Evolutionary conservation across 2,888 invertebrate species (phyloP), one percentile per base, ranked within the genome.

Genomic region (Proisotoma minuta): DNA sequence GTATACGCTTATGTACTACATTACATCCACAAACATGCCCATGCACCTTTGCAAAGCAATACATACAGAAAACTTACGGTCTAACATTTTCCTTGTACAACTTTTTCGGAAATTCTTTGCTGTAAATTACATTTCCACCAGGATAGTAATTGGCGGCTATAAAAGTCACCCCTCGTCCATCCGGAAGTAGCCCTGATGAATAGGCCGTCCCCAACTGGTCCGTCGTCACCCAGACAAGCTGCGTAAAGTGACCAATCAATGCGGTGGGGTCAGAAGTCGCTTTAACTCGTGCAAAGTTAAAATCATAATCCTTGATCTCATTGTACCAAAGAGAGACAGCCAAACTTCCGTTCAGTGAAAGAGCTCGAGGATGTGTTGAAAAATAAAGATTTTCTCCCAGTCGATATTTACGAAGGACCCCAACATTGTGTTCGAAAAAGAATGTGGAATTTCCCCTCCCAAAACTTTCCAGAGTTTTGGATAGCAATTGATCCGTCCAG

Each of bases 241-340:
- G 64, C 3, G 68, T 62, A 28, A 69, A 65, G 12, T 52, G 59
- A 23, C 62, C 68, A 34, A 68, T 65, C 48, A 56, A 39, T 12
- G 62, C 58, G 12, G 56, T 50, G 0, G 61, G 61, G 28, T 61
- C 20, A 15, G 65, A 65, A 26, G 63, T 63, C 1, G 34, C 4
- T 47, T 61, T 66, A 18, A 57, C 49, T 12, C 5, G n/a, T 0
- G 62, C 66, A 1, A 43, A 59, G 1, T 23, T 3, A 52, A 69
- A 71, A 48, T 71, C 61, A 20, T 69, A 71, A 23, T 69, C 69
- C 26, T 68, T 65, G 12, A 71, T 62, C 60, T 71, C 71, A 52
- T 69, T 62, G 28, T 71, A 71, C 69, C 69, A 71, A 1, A 64
- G 26, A 10, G 50, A 27, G 1, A 71, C 63, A 0, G 71, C 60